Conservation (phyloP, 2,797 vertebrate species). For the Sebastes vulpes region DNA sequence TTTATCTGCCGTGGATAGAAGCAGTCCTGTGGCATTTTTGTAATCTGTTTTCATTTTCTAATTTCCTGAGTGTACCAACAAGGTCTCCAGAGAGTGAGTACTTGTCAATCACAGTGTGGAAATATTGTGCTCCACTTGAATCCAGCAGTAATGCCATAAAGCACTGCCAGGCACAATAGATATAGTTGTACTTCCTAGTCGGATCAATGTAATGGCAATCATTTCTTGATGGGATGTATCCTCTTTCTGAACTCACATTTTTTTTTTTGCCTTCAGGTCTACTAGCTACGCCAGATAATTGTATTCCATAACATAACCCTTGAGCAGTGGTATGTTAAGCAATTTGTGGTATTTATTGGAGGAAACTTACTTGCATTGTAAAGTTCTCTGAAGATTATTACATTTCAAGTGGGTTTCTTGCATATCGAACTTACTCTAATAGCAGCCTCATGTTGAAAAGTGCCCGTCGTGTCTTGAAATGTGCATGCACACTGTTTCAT, state of each 20-base stretch:
- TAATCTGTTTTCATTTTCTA: constrained; percentile 75
- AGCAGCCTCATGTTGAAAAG: background rate
- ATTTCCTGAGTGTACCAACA: constrained; percentile 69
- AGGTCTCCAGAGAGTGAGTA: constrained; percentile 48
- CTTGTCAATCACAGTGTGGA: constrained; percentile 61
- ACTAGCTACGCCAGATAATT: background rate
- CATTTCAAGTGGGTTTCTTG: background rate
- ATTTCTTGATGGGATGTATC: constrained; percentile 5
- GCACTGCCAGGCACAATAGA: constrained; percentile 13
- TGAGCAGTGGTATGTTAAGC: background rate
- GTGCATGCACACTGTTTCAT: background rate
- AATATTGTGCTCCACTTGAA: constrained; percentile 25
- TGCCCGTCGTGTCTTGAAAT: background rate
- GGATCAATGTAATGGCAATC: background rate
- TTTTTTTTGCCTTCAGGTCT: background rate
- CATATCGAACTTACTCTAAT: background rate
- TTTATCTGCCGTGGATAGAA: constrained; percentile 55
- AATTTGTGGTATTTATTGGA: background rate
- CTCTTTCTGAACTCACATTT: background rate
- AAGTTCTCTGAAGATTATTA: background rate
- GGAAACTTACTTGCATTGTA: background rate
- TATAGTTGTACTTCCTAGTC: background rate
- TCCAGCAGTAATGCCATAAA: constrained; percentile 19
- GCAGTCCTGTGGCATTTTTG: constrained; percentile 57
- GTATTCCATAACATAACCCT: background rate